Conservation (phyloP, 2,113 vertebrate genomes). For the Scolopax mira region DNA sequence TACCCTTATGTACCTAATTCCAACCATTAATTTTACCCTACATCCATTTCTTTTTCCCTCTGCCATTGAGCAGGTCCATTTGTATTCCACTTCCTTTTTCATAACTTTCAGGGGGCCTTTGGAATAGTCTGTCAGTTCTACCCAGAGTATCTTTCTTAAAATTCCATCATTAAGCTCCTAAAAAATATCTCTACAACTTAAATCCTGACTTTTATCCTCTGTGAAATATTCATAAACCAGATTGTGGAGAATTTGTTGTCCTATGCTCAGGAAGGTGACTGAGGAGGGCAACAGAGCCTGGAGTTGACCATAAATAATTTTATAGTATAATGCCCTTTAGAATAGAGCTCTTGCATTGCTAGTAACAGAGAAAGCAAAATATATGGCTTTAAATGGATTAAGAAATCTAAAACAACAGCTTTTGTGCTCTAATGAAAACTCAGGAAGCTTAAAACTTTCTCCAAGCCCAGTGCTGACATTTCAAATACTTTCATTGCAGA, state of each 20-base stretch:
- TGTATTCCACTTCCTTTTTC: background rate
- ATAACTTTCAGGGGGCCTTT: background rate
- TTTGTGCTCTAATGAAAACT: background rate
- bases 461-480: background rate
- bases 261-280: background rate
- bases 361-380: background rate
- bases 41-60: background rate
- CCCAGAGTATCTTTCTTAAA: background rate
- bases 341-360: background rate
- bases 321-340: background rate
- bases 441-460: background rate
- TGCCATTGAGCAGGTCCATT: background rate
- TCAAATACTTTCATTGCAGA: constrained; percentile 61
- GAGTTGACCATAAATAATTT: background rate
- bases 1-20: background rate
- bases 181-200: background rate
- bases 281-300: background rate
- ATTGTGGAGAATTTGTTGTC: background rate
- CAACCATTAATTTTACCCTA: background rate
- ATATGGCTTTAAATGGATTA: background rate
- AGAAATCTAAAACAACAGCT: background rate
- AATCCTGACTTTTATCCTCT: background rate
- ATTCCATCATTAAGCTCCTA: background rate
- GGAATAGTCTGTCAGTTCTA: background rate
- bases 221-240: background rate